Percentiles rank a stretch among this genome's conserved stretches.
These are phyloP conservation scores for Ephestia elutella DNA, from an alignment of 1,140 invertebrate species.

Conservation along the genomic window DNA sequence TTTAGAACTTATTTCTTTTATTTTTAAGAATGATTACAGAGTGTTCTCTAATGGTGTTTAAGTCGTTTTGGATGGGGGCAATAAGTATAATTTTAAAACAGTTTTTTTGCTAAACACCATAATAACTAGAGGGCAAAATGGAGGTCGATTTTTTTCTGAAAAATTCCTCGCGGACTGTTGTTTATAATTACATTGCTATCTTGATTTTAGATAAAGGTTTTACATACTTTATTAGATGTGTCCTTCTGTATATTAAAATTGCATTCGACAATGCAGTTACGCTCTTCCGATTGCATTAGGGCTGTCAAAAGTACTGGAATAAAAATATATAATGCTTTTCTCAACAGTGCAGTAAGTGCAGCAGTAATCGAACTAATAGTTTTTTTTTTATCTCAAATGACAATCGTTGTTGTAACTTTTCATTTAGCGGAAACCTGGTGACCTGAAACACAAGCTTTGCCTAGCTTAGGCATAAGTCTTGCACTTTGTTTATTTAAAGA, in stretches of 20 bases:
- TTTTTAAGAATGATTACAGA: not conserved
- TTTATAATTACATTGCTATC: slow-evolving; percentile 9
- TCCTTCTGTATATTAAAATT: slow-evolving; percentile 10
- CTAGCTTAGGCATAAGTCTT: no score
- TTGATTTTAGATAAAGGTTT: slow-evolving; percentile 11
- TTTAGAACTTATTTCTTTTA: not conserved
- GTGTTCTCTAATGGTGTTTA: not conserved
- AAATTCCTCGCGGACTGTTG: slow-evolving; percentile 6
- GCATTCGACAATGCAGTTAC: slow-evolving; percentile 8
- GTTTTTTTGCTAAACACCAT: slow-evolving; percentile 10
- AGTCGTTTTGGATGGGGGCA: not conserved
- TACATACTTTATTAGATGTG: slow-evolving; percentile 3
- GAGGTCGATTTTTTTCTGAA: slow-evolving; percentile 6
- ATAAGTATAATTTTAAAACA: slow-evolving; percentile 6
- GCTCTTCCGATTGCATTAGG: not conserved
- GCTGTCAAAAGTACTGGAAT: not conserved
- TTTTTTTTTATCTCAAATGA: no score
- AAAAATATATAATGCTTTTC: no score
- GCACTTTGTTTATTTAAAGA: no score
- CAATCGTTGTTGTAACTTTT: no score
- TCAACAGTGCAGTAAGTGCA: no score
- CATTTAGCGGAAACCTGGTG: no score
- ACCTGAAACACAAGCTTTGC: no score
- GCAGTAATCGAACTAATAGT: no score
- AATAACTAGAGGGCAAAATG: slow-evolving; percentile 4